phyloP scores from a whole-genome alignment of 2,113 vertebrate genomes.

The Aleadryas rufinucha region DNA sequence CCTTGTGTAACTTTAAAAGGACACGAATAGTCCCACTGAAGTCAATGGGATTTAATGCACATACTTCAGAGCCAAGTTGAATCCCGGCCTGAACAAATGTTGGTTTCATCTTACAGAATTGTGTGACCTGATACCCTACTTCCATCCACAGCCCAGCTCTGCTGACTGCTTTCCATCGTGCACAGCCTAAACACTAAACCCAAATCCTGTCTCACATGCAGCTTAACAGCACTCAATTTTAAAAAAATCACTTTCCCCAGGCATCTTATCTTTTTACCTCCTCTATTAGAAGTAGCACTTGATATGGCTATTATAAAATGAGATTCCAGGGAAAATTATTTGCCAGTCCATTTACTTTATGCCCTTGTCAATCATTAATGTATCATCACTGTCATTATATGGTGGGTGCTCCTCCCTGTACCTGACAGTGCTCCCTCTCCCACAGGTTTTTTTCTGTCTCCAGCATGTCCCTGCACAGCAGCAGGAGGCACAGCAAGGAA shows the following conservation, averaged over 20 bases:
- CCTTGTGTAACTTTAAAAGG: slow-evolving; percentile 27
- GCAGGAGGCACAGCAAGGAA: not conserved
- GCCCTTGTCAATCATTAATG: not conserved
- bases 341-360: not conserved
- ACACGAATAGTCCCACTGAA: not conserved
- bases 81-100: not conserved
- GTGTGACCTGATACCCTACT: slow-evolving; percentile 24
- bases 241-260: not conserved
- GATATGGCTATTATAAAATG: not conserved
- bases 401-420: fast-evolving
- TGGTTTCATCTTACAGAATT: not conserved
- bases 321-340: not conserved
- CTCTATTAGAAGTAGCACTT: not conserved
- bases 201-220: not conserved
- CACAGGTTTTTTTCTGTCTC: not conserved
- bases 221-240: not conserved
- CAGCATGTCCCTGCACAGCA: not conserved
- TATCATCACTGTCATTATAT: not conserved
- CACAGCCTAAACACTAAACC: not conserved
- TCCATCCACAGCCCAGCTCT: not conserved
- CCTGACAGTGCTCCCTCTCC: not conserved
- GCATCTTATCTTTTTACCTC: not conserved
- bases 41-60: slow-evolving; percentile 47
- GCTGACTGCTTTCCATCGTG: not conserved
- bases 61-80: not conserved